Percentiles rank a stretch among this genome's conserved stretches.
phyloP scores from a whole-genome alignment of 2,797 vertebrate genomes.

The Danio kyathit region DNA sequence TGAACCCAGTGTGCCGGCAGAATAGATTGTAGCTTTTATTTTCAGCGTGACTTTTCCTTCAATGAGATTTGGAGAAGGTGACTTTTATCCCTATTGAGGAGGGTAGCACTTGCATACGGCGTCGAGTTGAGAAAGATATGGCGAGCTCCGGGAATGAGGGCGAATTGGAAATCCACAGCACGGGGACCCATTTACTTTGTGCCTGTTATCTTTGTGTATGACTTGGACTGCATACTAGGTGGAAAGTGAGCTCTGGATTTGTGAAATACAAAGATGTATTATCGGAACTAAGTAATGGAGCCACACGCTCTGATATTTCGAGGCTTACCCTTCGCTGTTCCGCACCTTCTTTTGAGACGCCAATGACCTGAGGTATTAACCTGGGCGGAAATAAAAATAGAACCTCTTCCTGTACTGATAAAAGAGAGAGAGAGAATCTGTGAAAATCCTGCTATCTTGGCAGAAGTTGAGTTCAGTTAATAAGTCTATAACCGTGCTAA shows the following conservation, averaged over 20 bases:
- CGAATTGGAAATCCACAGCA: constrained; percentile 57
- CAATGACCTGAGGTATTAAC: constrained; percentile 75
- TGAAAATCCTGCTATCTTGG: constrained; percentile 23
- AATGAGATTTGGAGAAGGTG: constrained; percentile 83
- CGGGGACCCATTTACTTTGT: constrained; percentile 75
- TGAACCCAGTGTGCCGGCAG: constrained; percentile 73
- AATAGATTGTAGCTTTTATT: constrained; percentile 81
- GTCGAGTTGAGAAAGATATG: constrained; percentile 57
- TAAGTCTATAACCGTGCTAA: constrained; percentile 24
- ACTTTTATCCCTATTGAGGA: constrained; percentile 77
- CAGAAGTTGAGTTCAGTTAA: constrained; percentile 31
- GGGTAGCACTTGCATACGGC: constrained; percentile 68
- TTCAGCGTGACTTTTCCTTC: constrained; percentile 79
- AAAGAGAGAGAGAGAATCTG: constrained; percentile 38
- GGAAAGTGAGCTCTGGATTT: constrained; percentile 69
- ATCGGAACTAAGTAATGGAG: constrained; percentile 77
- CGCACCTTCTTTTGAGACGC: constrained; percentile 75
- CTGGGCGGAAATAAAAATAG: constrained; percentile 62
- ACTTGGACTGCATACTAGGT: constrained; percentile 74
- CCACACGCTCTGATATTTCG: constrained; percentile 70
- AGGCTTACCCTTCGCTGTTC: constrained; percentile 72
- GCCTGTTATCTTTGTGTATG: constrained; percentile 78
- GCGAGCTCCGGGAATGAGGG: background rate
- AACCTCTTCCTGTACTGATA: constrained; percentile 36
- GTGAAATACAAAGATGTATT: constrained; percentile 80